Evolutionary conservation across 2,113 vertebrate genomes (phyloP).

Genomic region (Polypterus senegalus): DNA sequence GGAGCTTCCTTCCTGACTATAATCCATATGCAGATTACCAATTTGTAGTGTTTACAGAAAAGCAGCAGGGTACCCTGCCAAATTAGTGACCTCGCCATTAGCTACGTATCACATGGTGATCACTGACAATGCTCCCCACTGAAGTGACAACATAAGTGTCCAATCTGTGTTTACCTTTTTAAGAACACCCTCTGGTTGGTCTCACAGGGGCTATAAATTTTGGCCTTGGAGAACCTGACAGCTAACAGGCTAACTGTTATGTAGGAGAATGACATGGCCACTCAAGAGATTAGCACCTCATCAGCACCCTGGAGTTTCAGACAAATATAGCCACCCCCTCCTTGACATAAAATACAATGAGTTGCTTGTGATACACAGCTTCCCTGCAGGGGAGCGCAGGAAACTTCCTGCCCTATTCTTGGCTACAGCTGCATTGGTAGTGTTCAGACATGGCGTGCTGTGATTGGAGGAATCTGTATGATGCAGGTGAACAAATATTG

Average conservation of each 20-base stretch:
- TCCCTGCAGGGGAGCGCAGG: constrained; percentile 37
- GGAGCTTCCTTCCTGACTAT: constrained; percentile 36
- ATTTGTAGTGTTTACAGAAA: constrained; percentile 45
- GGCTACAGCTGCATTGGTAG: constrained; percentile 50
- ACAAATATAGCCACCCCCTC: constrained; percentile 62
- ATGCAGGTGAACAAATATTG: constrained; percentile 89
- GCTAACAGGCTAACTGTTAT: constrained; percentile 53
- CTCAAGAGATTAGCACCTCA: constrained; percentile 75
- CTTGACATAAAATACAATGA: constrained; percentile 62
- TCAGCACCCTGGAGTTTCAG: constrained; percentile 69
- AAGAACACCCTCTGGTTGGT: constrained; percentile 36
- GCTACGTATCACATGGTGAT: constrained; percentile 38
- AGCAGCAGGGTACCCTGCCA: constrained; percentile 28
- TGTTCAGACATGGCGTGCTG: constrained; percentile 32
- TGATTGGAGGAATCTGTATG: constrained; percentile 44
- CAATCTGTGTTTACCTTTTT: constrained; percentile 64
- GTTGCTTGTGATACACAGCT: constrained; percentile 63
- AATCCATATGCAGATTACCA: constrained; percentile 43
- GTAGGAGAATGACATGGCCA: constrained; percentile 41
- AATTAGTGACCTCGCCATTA: constrained; percentile 4
- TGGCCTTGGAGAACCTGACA: constrained; percentile 43
- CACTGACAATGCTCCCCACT: constrained; percentile 30
- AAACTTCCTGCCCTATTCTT: constrained; percentile 61
- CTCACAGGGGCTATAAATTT: constrained; percentile 50
- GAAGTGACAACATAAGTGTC: constrained; percentile 38